Conservation (phyloP, 2,888 invertebrate species). For the Nebria salina region DNA sequence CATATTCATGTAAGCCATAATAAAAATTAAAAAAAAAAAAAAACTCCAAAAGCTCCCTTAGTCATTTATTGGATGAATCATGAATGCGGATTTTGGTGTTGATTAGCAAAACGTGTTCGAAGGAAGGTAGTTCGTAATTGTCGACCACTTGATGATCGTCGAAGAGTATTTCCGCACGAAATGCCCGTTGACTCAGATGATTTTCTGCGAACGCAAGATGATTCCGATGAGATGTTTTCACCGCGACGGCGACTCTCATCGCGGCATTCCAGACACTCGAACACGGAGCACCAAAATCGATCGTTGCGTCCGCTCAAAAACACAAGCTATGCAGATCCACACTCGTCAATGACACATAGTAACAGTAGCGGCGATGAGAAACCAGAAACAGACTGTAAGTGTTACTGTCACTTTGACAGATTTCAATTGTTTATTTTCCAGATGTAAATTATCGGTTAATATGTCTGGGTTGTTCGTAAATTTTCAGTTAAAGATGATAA, state of each 20-base stretch:
- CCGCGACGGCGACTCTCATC: conserved; percentile 20
- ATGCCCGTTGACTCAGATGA: conserved; percentile 58
- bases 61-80: no score
- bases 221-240: conserved; percentile 57
- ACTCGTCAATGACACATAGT: conserved; percentile 57
- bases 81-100: no score
- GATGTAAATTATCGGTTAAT: neutral
- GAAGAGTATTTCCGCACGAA: conserved; percentile 54
- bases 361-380: conserved; percentile 48
- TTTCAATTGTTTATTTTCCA: neutral
- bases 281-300: conserved; percentile 55
- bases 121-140: conserved; percentile 49
- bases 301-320: conserved; percentile 59
- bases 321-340: conserved; percentile 59
- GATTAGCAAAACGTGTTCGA: conserved; percentile 51
- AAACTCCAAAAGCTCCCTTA: no score
- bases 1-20: conserved; percentile 53
- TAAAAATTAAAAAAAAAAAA: conserved; percentile 19
- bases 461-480: neutral
- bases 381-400: conserved; percentile 47
- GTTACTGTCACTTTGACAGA: neutral
- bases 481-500: neutral
- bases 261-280: conserved; percentile 17
- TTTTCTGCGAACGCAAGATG: conserved; percentile 48
- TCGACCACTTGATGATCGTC: conserved; percentile 54